Conservation (phyloP, 2,113 vertebrate species). For the Bungarus multicinctus region DNA sequence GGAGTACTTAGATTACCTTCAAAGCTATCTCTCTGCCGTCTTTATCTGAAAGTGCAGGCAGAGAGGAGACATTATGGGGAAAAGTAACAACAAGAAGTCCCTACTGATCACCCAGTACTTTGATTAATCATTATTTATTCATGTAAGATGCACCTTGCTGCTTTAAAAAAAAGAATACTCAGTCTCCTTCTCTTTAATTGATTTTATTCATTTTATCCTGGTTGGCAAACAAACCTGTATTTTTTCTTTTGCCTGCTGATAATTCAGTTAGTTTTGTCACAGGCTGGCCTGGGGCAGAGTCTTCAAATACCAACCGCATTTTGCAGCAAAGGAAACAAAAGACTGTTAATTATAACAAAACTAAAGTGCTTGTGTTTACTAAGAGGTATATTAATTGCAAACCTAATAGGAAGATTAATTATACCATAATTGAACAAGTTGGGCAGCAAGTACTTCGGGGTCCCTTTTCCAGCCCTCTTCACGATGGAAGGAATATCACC, state of each 20-base stretch:
- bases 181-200: neutral
- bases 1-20: neutral
- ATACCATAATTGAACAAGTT: neutral
- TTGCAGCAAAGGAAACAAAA: neutral
- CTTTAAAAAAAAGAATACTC: neutral
- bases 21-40: neutral
- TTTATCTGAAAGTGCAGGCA: neutral
- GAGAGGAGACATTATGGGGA: neutral
- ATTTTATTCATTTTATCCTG: neutral
- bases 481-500: neutral
- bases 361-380: neutral
- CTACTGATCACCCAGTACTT: neutral
- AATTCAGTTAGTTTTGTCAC: neutral
- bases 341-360: neutral
- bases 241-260: neutral
- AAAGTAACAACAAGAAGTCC: neutral
- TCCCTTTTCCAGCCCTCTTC: neutral
- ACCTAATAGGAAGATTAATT: neutral
- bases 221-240: neutral
- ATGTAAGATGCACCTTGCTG: neutral
- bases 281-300: neutral
- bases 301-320: neutral
- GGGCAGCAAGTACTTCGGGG: neutral
- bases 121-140: neutral
- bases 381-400: neutral